These are phyloP conservation scores for Tursiops truncatus DNA, from an alignment of 2,113 vertebrate species.

Conservation along the genomic window DNA sequence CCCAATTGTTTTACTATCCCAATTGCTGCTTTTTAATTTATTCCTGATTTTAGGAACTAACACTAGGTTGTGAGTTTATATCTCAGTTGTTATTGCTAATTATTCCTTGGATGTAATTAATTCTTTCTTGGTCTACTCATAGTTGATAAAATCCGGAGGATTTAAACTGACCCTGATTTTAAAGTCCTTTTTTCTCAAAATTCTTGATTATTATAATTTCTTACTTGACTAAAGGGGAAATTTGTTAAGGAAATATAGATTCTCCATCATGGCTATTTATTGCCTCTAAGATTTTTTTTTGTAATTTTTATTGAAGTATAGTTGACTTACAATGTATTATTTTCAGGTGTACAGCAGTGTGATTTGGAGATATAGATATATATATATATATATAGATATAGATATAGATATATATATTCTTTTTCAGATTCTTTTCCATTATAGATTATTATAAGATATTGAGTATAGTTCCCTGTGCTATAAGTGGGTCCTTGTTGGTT, in stretches of 20 bases:
- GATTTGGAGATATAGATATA: background rate
- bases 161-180: background rate
- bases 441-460: too few species aligned
- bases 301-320: background rate
- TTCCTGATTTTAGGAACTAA: background rate
- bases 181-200: slow-evolving; percentile 13
- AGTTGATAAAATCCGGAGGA: background rate
- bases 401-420: background rate
- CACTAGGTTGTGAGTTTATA: background rate
- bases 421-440: too few species aligned
- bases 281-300: background rate
- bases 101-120: slow-evolving; percentile 36
- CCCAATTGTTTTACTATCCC: background rate
- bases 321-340: background rate
- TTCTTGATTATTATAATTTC: background rate
- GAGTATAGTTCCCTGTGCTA: too few species aligned
- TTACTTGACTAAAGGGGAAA: background rate
- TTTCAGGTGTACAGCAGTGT: background rate
- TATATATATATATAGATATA: background rate
- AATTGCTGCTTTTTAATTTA: background rate
- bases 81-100: slow-evolving; percentile 38
- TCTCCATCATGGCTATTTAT: background rate
- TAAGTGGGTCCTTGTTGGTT: too few species aligned
- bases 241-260: background rate
- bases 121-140: slow-evolving; percentile 4